Evolutionary conservation across 2,797 vertebrate genomes (phyloP), one percentile per base, ranked within the genome.

Genomic region (Agapornis canus): DNA sequence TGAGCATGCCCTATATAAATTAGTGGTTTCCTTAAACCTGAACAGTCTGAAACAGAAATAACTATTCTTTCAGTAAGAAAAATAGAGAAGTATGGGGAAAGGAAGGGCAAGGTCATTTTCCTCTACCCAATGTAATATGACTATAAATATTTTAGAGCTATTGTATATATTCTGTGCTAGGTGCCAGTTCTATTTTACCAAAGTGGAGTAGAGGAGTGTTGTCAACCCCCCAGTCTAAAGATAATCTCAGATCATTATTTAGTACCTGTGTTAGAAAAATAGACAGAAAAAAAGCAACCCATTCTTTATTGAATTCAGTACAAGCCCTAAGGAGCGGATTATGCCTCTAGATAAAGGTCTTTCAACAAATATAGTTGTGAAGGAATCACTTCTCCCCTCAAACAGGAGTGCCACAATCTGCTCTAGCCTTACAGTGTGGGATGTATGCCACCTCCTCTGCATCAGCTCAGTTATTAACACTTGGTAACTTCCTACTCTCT

Each of bases 1-100:
- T 91, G 82, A 94, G 42, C 65, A 92, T 91, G 76, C 52, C 86
- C 60, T 77, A 60, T 93, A 85, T 81, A 87, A 93, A 92, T 90
- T 69, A 80, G 57, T 85, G 42, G n/a, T 82, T 93, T 85, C 65
- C 76, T 85, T 80, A 92, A 93, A 96, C 31, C 19, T 75, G 37
- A 91, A 79, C 22, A 68, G 22, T 69, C 63, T 93, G 68, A 93
- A 95, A 85, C 17, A 89, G 82, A 93, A 91, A 64, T 60, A 85
- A 47, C 27, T n/a, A 5, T 39, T 72, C 54, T 59, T 69, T 10
- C 21, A 91, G 27, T 72, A 9, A 82, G 39, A 80, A 80, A 96
- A 90, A 82, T 13, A 77, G 37, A 20, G 16, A 94, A 52, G 5
- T n/a, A 60, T 21, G 5, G 11, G 31, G 16, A 68, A 87, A 9